Evolutionary conservation across 2,888 invertebrate species (phyloP).

Genomic region (Tetranychus piercei): DNA sequence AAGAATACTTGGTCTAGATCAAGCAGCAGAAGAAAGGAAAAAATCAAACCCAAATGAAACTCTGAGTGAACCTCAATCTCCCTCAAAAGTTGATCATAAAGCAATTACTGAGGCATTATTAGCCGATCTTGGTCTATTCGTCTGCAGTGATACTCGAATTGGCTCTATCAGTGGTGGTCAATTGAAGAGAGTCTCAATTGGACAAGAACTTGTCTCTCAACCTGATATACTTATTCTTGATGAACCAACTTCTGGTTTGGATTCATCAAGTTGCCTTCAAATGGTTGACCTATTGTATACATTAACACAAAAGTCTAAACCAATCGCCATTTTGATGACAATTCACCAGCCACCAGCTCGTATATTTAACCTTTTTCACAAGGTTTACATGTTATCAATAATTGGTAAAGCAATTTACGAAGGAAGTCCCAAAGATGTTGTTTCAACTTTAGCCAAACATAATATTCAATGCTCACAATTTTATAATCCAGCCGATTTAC

Average conservation of each 20-base stretch:
- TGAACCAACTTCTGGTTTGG: conserved; percentile 6
- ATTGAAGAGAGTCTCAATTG: conserved; percentile 8
- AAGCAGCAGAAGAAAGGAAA: not conserved
- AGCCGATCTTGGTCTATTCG: conserved; percentile 4
- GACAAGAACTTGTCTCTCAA: conserved; percentile 2
- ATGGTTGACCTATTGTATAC: not conserved
- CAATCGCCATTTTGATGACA: conserved; percentile 20
- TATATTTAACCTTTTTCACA: conserved; percentile 19
- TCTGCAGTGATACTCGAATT: conserved; percentile 1
- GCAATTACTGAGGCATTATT: not conserved
- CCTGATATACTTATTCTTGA: conserved; percentile 3
- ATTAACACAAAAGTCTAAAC: conserved; percentile 6
- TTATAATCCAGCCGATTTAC: conserved; percentile 22
- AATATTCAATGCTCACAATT: conserved; percentile 18
- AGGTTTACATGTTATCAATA: conserved; percentile 18
- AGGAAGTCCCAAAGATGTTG: conserved; percentile 17
- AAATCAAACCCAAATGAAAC: not conserved
- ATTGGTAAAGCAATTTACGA: conserved; percentile 21
- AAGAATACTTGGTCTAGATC: not conserved
- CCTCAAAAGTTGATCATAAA: conserved; percentile 2
- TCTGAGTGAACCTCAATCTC: not conserved
- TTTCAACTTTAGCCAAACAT: conserved; percentile 5
- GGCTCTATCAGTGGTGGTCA: conserved; percentile 2
- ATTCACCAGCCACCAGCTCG: conserved; percentile 21
- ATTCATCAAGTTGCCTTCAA: not conserved